Percentiles rank a stretch among this genome's conserved stretches.
phyloP scores from a whole-genome alignment of 2,113 vertebrate genomes.

The Tragelaphus scriptus region DNA sequence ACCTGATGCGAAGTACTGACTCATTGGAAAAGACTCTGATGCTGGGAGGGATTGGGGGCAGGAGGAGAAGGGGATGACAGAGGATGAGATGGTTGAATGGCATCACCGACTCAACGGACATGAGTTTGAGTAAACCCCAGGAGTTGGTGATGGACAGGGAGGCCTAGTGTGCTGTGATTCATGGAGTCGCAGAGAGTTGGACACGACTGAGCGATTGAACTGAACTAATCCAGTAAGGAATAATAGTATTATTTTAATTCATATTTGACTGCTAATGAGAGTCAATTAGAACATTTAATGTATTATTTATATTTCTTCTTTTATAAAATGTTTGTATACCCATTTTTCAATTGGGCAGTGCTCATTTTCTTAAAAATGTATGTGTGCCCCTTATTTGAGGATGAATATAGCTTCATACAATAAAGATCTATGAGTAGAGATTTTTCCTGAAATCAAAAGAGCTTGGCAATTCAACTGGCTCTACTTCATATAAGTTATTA shows the following conservation, averaged over 20 bases:
- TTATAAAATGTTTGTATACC: neutral
- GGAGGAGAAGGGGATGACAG: no score
- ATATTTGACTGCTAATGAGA: neutral
- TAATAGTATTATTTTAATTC: neutral
- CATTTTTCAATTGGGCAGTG: neutral
- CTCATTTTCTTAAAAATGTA: conserved; percentile 22
- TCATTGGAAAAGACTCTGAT: no score
- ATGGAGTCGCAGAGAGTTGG: rapidly evolving
- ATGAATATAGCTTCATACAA: neutral
- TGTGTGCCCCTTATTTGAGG: neutral
- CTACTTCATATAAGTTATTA: neutral
- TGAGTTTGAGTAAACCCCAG: rapidly evolving
- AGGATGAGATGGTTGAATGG: no score
- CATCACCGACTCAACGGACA: no score
- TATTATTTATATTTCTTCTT: neutral
- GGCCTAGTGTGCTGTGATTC: no score
- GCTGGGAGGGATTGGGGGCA: no score
- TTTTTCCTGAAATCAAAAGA: neutral
- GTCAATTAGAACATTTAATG: neutral
- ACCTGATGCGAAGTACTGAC: no score
- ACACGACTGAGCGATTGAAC: no score
- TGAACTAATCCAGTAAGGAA: neutral
- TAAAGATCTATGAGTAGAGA: neutral
- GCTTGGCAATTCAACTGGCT: neutral
- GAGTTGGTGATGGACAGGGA: no score